Base-by-base conservation (phyloP, 2,888 invertebrate genomes). In the Leptura quadrifasciata region DNA sequence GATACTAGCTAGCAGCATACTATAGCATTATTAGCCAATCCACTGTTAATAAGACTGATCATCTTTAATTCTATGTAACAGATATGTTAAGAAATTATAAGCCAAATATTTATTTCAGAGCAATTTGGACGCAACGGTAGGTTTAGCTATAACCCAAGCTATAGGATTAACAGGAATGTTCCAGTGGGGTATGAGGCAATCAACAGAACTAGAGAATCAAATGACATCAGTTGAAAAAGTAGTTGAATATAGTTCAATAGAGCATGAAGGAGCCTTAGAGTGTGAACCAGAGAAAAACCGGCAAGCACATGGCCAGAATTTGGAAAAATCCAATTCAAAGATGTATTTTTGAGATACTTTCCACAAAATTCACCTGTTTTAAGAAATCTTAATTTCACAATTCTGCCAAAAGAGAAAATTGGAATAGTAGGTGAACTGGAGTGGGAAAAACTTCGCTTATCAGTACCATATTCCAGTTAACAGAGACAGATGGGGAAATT, bases 181-280 rank as follows among this genome's bases (percentile, higher is more conserved):
- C 88, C 94, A 94, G 85, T 98, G 97, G 97, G 97, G 97, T 27
- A 96, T 98, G 93, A 83, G 89, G 10, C 89, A 89, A 77, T 87
- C 88, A 1, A 88, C 89, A 0, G 89, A 89, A 81, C 77, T 89
- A 4, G 89, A 89, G 87, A 97, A 96, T 86, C 95, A 94, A 84
- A 96, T 97, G 96, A 96, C 96, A 5, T 94, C 96, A 5, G 98
- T 98, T 0, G 98, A 98, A 89, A 92, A 97, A 87, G 92, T 95
- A 4, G 72, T 89, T n/a, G 89, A 89, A 80, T 89, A 89, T 74
- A 87, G 82, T 35, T 72, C 83, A 35, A 84, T 89, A 47, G 88
- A 88, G 77, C 86, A 85, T 39, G 89, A 89, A 80, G 80, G 82
- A 2, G 76, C 81, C 3, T 77, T 88, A 39, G 93, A 94, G 77